A percentile compares a stretch with the other conserved stretches of the same genome.
Conservation (phyloP, 2,888 invertebrate genomes). For the Cephus spinipes region DNA sequence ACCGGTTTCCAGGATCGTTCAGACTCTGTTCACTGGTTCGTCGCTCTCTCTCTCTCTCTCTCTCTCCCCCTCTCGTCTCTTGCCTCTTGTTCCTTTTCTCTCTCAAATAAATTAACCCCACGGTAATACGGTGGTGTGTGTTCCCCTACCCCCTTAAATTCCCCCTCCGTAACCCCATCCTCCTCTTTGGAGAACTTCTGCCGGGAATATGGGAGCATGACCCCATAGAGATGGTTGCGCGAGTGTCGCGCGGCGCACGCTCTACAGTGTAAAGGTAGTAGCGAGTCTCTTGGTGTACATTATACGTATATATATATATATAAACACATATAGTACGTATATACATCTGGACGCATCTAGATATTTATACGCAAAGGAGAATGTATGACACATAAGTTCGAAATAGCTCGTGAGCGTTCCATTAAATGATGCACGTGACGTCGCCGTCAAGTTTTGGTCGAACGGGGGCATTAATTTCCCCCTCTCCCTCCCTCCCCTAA, state of each 20-base stretch:
- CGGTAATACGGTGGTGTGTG: constrained; percentile 21
- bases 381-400: constrained; percentile 51
- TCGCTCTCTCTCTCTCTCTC: neutral
- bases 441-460: neutral
- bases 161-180: constrained; percentile 5
- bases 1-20: neutral
- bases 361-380: constrained; percentile 48
- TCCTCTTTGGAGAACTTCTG: constrained; percentile 23
- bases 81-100: constrained; percentile 12
- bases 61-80: neutral
- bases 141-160: constrained; percentile 11
- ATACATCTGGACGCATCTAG: constrained; percentile 14
- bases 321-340: neutral
- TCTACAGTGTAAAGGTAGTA: neutral
- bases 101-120: constrained; percentile 30
- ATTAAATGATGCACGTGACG: constrained; percentile 32
- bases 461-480: neutral
- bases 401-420: constrained; percentile 50
- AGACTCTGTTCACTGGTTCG: neutral
- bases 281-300: neutral
- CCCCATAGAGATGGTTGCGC: neutral
- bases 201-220: constrained; percentile 5
- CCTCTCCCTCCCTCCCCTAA: neutral
- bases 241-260: neutral
- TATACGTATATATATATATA: neutral